Evolutionary conservation across 1,140 invertebrate species (phyloP), one percentile per base, ranked within the genome.

Genomic region (Ericerus pela): DNA sequence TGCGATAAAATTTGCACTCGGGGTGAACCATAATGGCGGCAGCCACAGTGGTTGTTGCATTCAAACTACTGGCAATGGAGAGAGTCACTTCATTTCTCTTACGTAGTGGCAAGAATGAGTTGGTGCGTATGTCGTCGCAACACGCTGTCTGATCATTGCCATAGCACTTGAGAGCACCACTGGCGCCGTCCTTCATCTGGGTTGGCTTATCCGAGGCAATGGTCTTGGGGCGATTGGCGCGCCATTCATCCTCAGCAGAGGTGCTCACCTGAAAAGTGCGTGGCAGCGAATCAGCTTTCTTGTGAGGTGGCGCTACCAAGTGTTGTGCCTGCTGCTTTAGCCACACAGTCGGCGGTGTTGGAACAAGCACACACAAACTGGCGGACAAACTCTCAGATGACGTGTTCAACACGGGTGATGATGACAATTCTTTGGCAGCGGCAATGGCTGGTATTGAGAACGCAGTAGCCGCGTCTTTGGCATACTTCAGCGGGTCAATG

Each of bases 241-340:
- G 71, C 71, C 70, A 66, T 36, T 72, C 69, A 1, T 71, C 56
- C 56, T 71, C 72, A 18, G 69, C 66, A 0, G 70, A 64, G 28
- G 72, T 69, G 0, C 61, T 71, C 37, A 80, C 67, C 68, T 82
- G 80, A 62, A 88, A 87, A 61, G 83, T 85, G 53, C 84, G 72
- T 0, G 85, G 84, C 31, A 88, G 64, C 0, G 84, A 87, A 18
- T 83, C 85, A 36, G 81, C 79, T 66, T 88, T 88, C 54, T 73
- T 73, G 0, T 72, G 70, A 6, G 56, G 53, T 1, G 56, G 41
- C 1, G 33, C 38, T 6, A 64, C 68, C 27, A 79, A 63, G 55
- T 73, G 75, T 53, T 75, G 71, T 52, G 72, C 72, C 54, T 78
- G 70, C 60, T 77, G 75, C n/a, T 73, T 76, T 2, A 79, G 57